Evolutionary conservation across 2,888 invertebrate species (phyloP), one percentile per base, ranked within the genome.

Genomic region (Oligia fasciuncula): DNA sequence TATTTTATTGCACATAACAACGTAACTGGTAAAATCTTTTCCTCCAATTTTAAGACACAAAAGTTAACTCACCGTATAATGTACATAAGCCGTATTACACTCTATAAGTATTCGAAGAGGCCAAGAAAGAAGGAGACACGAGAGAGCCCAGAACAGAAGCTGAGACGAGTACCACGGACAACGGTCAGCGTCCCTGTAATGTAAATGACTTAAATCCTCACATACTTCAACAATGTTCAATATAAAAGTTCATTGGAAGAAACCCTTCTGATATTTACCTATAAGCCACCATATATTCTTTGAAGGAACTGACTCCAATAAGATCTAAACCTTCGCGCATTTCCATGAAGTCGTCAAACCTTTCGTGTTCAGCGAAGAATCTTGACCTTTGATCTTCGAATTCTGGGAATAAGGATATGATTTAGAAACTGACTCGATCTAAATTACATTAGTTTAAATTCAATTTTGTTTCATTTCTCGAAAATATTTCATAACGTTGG

Each of bases 281-380:
- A 91, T 97, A 97, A 72, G 97, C 97, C 29, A 97, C 97, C 95
- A 97, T 97, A 85, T 97, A 97, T 91, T 97, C 97, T 85, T 97
- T 97, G 89, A 97, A 97, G 9, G 96, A 96, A 84, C 96, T 96
- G 84, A 97, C 97, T 89, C 97, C 97, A 23, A 97, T 97, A 40
- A 98, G 96, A 91, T 98, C 98, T 84, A 98, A 96, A 0, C 98
- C 98, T 92, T 98, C 98, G 2, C 98, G 96, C 97, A 98, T 98
- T 95, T 98, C 98, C 98, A 98, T 98, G 93, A 98, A 98, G 93
- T 98, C 98, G 91, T 98, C 98, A 79, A 98, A 97, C 43, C 98
- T 95, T 93, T 98, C 98, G 94, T 98, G 98, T 86, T 98, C 98
- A 77, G 98, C 98, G 87, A 97, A 98, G 94, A 98, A 98, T 89